phyloP scores from a whole-genome alignment of 2,888 invertebrate species.

The Anticlea derivata region DNA sequence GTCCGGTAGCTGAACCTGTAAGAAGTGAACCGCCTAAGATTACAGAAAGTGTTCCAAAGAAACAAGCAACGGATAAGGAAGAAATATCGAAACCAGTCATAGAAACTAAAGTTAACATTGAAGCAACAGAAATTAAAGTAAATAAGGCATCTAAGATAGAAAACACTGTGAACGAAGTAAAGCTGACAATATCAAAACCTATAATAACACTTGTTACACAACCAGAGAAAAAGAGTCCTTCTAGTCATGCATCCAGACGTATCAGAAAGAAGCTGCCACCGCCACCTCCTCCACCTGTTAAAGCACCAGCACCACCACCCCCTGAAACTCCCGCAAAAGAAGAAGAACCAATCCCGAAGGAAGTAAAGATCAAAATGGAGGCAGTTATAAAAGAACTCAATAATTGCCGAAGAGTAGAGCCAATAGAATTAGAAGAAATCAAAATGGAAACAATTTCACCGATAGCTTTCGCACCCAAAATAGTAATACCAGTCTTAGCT shows the following conservation, averaged over 20 bases:
- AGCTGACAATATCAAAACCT: constrained; percentile 21
- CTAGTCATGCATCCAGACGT: constrained; percentile 61
- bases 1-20: constrained; percentile 42
- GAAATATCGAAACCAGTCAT: constrained; percentile 7
- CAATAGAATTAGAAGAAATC: constrained; percentile 56
- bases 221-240: constrained; percentile 57
- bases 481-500: constrained; percentile 75
- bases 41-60: constrained; percentile 38
- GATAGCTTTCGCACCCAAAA: constrained; percentile 59
- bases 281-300: constrained; percentile 74
- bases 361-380: constrained; percentile 85
- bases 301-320: constrained; percentile 36
- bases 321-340: constrained; percentile 45
- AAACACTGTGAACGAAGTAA: constrained; percentile 14
- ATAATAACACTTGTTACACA: constrained; percentile 35
- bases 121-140: constrained; percentile 8
- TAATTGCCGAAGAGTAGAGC: constrained; percentile 67
- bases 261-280: constrained; percentile 74
- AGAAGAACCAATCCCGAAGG: constrained; percentile 70
- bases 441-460: constrained; percentile 57
- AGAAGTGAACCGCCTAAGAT: constrained; percentile 40
- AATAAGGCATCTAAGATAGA: constrained; percentile 17
- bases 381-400: constrained; percentile 84
- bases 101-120: constrained; percentile 1
- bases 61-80: constrained; percentile 30